These are phyloP conservation scores for Onychomys torridus DNA, from an alignment of 2,797 vertebrate genomes.

Conservation along the genomic window DNA sequence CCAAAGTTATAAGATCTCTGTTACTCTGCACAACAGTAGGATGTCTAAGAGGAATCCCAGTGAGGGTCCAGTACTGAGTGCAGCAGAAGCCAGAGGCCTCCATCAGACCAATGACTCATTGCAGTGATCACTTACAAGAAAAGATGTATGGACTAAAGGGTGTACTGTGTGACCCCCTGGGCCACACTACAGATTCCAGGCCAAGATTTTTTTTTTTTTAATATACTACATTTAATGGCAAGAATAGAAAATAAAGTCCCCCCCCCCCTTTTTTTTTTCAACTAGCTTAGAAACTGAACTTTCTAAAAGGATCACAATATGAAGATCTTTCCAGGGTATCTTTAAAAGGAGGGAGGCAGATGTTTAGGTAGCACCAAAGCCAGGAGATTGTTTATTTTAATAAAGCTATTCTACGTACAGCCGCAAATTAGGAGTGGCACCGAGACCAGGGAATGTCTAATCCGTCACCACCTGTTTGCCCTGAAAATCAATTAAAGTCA, in stretches of 20 bases:
- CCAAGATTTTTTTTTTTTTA: not conserved
- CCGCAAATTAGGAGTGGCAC: slow-evolving; percentile 85
- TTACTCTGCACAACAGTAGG: not conserved
- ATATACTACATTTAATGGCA: not conserved
- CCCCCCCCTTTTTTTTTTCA: not conserved
- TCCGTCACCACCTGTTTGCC: slow-evolving; percentile 86
- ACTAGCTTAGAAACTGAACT: not conserved
- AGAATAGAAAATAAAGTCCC: slow-evolving; percentile 34
- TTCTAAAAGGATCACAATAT: slow-evolving; percentile 35
- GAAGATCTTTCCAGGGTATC: slow-evolving; percentile 63
- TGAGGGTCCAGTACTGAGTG: not conserved
- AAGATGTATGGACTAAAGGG: not conserved
- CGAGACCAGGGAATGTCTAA: slow-evolving; percentile 82
- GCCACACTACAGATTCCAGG: not conserved
- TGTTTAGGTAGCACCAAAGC: slow-evolving; percentile 84
- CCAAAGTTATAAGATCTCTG: not conserved
- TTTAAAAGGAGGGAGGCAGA: slow-evolving; percentile 81
- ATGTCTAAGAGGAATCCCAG: not conserved
- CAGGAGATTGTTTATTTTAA: slow-evolving; percentile 87
- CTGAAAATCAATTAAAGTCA: slow-evolving; percentile 88
- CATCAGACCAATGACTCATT: not conserved
- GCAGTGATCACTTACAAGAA: not conserved
- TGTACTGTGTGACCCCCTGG: not conserved
- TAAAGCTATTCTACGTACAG: slow-evolving; percentile 83
- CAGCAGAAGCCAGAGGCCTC: not conserved